Evolutionary conservation across 2,113 vertebrate species (phyloP).

Genomic region (Tragelaphus buxtoni): DNA sequence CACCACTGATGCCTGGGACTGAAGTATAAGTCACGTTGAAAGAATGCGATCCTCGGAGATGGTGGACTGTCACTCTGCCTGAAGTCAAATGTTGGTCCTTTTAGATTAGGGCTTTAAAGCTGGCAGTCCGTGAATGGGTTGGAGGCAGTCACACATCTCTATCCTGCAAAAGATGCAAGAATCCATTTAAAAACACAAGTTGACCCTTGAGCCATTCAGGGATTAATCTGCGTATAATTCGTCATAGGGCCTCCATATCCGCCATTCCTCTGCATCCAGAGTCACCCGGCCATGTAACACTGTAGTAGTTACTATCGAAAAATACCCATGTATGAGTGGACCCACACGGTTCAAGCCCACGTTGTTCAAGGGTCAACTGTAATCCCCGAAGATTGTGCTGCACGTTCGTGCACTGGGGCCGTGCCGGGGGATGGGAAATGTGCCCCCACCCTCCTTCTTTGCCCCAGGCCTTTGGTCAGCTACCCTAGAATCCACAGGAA

Average conservation of each 20-base stretch:
- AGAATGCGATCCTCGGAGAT: neutral
- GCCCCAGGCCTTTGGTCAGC: neutral
- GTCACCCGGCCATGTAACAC: neutral
- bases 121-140: neutral
- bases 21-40: neutral
- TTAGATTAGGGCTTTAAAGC: neutral
- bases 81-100: neutral
- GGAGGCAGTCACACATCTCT: neutral
- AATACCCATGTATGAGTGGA: neutral
- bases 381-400: neutral
- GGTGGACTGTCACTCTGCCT: neutral
- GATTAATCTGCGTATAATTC: neutral
- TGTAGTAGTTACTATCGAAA: neutral
- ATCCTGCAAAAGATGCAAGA: neutral
- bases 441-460: accelerated
- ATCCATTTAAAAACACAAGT: neutral
- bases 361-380: neutral
- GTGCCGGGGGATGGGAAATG: neutral
- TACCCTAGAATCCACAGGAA: neutral
- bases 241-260: neutral
- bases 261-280: neutral
- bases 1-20: neutral
- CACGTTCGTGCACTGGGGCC: accelerated
- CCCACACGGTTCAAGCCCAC: neutral
- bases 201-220: neutral